Evolutionary conservation across 2,888 invertebrate genomes (phyloP).

Genomic region (Sinelater perroti): DNA sequence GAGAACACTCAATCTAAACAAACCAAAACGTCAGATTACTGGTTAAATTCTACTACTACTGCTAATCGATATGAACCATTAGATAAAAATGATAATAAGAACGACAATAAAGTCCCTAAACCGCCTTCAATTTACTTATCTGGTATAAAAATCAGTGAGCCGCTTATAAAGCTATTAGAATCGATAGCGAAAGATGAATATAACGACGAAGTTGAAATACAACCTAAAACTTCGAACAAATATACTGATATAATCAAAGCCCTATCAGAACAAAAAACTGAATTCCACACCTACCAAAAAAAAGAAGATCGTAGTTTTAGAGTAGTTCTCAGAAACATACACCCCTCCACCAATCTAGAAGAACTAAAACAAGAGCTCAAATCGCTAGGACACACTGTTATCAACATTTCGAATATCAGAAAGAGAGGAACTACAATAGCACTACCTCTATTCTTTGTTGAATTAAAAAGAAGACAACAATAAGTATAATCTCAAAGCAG

Average conservation of each 20-base stretch:
- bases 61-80: not conserved
- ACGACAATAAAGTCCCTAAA: not conserved
- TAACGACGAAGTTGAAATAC: not conserved
- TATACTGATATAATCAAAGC: conserved; percentile 1
- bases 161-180: no score
- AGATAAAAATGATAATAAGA: not conserved
- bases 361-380: no score
- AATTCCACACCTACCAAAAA: conserved; percentile 4
- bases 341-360: no score
- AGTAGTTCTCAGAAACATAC: no score
- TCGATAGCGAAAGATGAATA: conserved; percentile 2
- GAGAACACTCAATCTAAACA: not conserved
- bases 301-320: no score
- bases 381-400: no score
- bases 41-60: conserved; percentile 1
- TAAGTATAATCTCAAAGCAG: no score
- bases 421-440: no score
- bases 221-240: conserved; percentile 6
- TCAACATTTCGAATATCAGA: no score
- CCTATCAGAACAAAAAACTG: not conserved
- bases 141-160: conserved; percentile 1
- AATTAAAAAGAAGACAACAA: no score
- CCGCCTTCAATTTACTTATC: conserved; percentile 2
- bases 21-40: conserved; percentile 1
- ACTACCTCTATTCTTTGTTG: no score